These are phyloP conservation scores for Rhynchonycteris naso DNA, from an alignment of 2,797 vertebrate genomes.

Conservation along the genomic window DNA sequence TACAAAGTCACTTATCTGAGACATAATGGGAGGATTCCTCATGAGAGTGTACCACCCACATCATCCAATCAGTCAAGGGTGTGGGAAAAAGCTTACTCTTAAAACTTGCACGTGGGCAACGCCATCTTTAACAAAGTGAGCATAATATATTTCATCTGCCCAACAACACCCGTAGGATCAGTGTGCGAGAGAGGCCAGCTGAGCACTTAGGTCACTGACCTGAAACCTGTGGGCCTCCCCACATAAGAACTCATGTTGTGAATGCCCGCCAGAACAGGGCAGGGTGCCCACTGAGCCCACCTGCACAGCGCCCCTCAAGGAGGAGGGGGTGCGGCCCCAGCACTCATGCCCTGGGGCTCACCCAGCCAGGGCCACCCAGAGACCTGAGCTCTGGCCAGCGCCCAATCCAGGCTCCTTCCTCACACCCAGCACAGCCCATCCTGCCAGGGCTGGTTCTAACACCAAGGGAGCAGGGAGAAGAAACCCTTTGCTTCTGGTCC, in stretches of 20 bases:
- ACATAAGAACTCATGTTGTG: fast-evolving
- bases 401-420: background rate
- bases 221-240: background rate
- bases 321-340: background rate
- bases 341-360: too few relatives aligned
- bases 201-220: background rate
- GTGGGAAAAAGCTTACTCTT: too few relatives aligned
- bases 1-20: too few relatives aligned
- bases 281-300: background rate
- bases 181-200: fast-evolving
- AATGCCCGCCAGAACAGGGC: fast-evolving
- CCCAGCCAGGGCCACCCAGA: background rate
- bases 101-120: too few relatives aligned
- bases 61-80: too few relatives aligned
- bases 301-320: background rate
- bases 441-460: background rate
- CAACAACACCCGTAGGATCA: background rate
- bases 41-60: too few relatives aligned
- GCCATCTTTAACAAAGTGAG: too few relatives aligned
- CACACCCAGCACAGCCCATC: background rate
- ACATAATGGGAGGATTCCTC: too few relatives aligned
- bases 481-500: background rate
- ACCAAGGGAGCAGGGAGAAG: background rate
- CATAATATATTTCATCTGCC: too few relatives aligned
- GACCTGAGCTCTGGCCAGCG: background rate